These are phyloP conservation scores for Toxostoma redivivum DNA, from an alignment of 2,113 vertebrate genomes.

Conservation along the genomic window DNA sequence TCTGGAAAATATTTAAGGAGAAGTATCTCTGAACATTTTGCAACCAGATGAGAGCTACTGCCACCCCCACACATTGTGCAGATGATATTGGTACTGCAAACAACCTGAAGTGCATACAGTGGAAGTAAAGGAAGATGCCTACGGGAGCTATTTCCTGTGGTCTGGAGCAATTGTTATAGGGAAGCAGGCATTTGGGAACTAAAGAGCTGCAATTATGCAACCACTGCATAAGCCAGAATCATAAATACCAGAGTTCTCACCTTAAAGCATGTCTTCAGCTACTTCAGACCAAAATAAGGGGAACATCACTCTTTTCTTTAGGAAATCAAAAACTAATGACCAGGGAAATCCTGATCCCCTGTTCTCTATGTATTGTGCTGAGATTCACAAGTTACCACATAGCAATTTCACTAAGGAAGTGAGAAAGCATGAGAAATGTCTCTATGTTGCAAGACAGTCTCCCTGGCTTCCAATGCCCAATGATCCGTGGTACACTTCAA, in stretches of 20 bases:
- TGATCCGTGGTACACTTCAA: neutral
- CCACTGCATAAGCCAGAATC: neutral
- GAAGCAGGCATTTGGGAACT: neutral
- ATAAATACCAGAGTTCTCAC: neutral
- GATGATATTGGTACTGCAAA: neutral
- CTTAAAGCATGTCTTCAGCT: neutral
- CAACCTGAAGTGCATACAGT: neutral
- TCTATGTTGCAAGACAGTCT: neutral
- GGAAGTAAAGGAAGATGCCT: neutral
- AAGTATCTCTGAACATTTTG: neutral
- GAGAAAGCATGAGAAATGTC: neutral
- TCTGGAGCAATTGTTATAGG: neutral
- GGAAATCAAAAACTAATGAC: neutral
- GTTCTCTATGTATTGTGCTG: neutral
- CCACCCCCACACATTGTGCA: neutral
- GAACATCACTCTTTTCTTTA: neutral
- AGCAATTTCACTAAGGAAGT: neutral
- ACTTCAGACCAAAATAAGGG: neutral
- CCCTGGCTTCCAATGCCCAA: neutral
- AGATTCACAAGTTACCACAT: neutral
- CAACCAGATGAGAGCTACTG: neutral
- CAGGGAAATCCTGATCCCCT: neutral
- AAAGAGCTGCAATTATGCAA: neutral
- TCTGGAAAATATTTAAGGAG: neutral
- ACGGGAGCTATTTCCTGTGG: accelerated